Percentiles rank a stretch among this genome's conserved stretches.
phyloP scores from a whole-genome alignment of 2,888 invertebrate species.

The Callosobruchus maculatus region DNA sequence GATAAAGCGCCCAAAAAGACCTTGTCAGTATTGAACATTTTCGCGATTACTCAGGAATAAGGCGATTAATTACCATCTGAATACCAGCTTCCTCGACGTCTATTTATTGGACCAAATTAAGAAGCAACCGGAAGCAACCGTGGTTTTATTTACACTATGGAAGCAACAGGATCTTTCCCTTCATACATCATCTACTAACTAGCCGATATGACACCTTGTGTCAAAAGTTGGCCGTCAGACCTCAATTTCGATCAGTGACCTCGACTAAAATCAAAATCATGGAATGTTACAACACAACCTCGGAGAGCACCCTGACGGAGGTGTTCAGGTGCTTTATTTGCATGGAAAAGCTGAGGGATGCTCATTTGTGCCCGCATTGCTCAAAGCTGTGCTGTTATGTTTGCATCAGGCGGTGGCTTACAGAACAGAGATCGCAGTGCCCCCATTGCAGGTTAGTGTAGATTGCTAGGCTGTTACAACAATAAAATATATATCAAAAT shows the following conservation, averaged over 20 bases:
- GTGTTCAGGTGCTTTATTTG: constrained; percentile 95
- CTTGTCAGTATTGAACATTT: no score
- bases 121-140: no score
- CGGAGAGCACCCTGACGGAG: constrained; percentile 70
- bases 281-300: constrained; percentile 39
- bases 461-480: neutral
- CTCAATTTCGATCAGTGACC: neutral
- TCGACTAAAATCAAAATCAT: constrained; percentile 24
- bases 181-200: neutral
- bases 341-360: constrained; percentile 93
- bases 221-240: neutral
- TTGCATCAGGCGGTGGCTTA: constrained; percentile 89
- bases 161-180: no score
- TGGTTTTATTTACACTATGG: no score
- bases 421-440: constrained; percentile 88
- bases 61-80: no score
- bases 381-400: constrained; percentile 91
- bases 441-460: constrained; percentile 68
- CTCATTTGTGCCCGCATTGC: constrained; percentile 91
- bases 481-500: no score
- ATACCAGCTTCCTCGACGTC: no score
- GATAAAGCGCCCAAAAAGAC: no score
- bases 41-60: no score
- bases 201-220: neutral
- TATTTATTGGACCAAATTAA: no score